Conservation (phyloP, 1,140 invertebrate genomes). For the Goniozus legneri region DNA sequence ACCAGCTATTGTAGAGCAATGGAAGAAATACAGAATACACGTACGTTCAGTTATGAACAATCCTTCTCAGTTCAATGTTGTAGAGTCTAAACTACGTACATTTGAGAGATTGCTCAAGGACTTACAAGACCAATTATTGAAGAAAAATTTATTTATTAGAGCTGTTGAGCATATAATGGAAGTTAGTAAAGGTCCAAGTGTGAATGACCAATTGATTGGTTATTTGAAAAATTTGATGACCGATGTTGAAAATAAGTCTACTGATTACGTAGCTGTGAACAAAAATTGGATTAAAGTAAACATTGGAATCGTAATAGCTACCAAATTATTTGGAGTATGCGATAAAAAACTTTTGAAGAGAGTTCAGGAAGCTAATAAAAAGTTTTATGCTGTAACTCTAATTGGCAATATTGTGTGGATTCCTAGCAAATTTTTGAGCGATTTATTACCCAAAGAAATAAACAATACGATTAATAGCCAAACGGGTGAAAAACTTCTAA, state of each 20-base stretch:
- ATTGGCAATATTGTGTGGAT: constrained; percentile 76
- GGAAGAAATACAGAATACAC: constrained; percentile 68
- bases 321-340: constrained; percentile 70
- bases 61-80: constrained; percentile 60
- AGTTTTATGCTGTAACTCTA: constrained; percentile 72
- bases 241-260: constrained; percentile 64
- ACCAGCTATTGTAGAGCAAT: constrained; percentile 63
- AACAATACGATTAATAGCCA: constrained; percentile 23
- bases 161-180: constrained; percentile 65
- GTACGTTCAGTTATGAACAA: constrained; percentile 68
- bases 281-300: constrained; percentile 70
- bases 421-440: constrained; percentile 69
- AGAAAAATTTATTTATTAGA: constrained; percentile 43
- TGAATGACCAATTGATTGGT: constrained; percentile 69
- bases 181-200: constrained; percentile 63
- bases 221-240: constrained; percentile 66
- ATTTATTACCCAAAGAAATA: constrained; percentile 36
- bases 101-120: constrained; percentile 67
- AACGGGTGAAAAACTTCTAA: constrained; percentile 41
- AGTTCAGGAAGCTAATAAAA: constrained; percentile 72
- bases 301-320: constrained; percentile 68
- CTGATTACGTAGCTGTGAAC: constrained; percentile 56
- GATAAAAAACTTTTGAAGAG: constrained; percentile 77
- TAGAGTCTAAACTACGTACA: constrained; percentile 57
- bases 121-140: constrained; percentile 57